Evolutionary conservation across 2,888 invertebrate species (phyloP).

Genomic region (Byasa hedistus): DNA sequence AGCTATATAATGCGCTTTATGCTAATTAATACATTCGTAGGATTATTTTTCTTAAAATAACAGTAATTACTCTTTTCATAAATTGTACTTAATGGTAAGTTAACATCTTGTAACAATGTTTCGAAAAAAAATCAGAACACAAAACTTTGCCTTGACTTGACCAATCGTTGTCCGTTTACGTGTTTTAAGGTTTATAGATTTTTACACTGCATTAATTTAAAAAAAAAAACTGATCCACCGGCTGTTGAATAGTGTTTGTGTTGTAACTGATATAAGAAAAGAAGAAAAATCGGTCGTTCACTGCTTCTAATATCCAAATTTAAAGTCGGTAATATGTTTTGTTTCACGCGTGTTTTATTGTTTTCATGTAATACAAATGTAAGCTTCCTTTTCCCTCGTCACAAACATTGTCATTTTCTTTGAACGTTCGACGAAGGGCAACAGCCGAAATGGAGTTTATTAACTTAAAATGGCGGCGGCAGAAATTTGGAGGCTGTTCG

Average conservation of each 20-base stretch:
- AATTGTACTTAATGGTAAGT: too few relatives aligned
- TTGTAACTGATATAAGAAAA: neutral
- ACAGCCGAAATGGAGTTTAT: constrained; percentile 55
- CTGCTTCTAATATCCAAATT: neutral
- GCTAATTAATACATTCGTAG: constrained; percentile 1
- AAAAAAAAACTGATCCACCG: constrained; percentile 75
- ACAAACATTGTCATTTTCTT: constrained; percentile 89
- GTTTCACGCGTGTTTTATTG: neutral
- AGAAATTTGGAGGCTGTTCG: constrained; percentile 81
- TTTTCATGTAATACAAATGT: neutral
- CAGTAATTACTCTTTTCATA: too few relatives aligned
- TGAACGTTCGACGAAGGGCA: constrained; percentile 50
- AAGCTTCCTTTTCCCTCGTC: constrained; percentile 1
- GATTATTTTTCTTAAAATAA: neutral
- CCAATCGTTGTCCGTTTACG: constrained; percentile 46
- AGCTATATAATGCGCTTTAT: neutral
- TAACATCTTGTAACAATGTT: too few relatives aligned
- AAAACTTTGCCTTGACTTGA: constrained; percentile 46
- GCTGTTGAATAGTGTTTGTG: constrained; percentile 64
- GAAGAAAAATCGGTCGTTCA: neutral
- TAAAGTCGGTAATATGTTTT: neutral
- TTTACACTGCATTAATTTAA: constrained; percentile 21
- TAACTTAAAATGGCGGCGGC: constrained; percentile 72
- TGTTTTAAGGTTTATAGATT: constrained; percentile 31
- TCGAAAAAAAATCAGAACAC: too few relatives aligned